Conservation (phyloP, 92 coral and sea anemone genomes). For the Siderastrea radians region DNA sequence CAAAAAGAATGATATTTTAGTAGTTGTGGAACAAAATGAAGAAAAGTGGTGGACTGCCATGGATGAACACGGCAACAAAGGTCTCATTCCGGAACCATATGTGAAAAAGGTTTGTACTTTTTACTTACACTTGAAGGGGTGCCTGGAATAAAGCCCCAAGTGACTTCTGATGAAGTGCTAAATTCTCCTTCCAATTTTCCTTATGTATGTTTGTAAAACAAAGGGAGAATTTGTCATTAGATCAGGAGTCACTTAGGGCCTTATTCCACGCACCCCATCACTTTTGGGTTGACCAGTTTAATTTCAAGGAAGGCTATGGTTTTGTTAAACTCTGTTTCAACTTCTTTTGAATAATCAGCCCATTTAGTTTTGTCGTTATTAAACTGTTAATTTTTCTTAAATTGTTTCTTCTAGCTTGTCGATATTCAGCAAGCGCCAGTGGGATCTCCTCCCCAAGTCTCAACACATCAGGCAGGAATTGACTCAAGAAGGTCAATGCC, state of each 20-base stretch:
- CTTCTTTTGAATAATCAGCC: too few species aligned
- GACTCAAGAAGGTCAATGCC: slow-evolving; percentile 36
- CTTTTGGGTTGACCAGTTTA: too few species aligned
- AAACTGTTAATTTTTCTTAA: too few species aligned
- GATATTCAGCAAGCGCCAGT: slow-evolving; percentile 21
- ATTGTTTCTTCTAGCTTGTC: slow-evolving; percentile 27
- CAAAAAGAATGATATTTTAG: slow-evolving; percentile 88
- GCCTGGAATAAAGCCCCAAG: background rate
- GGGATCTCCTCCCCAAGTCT: background rate
- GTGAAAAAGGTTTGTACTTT: slow-evolving; percentile 73
- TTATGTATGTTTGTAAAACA: too few species aligned
- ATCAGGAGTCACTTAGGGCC: too few species aligned
- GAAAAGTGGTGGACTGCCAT: slow-evolving; percentile 96
- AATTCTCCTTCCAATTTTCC: too few species aligned
- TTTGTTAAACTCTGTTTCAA: too few species aligned
- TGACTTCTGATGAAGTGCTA: too few species aligned
- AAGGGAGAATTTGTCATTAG: too few species aligned
- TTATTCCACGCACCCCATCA: too few species aligned
- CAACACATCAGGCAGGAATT: background rate
- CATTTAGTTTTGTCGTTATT: too few species aligned
- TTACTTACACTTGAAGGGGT: background rate
- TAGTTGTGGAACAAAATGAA: slow-evolving; percentile 87
- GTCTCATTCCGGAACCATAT: slow-evolving; percentile 94
- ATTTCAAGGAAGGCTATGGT: too few species aligned
- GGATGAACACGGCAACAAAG: slow-evolving; percentile 79